Evolutionary conservation across 2,113 vertebrate genomes (phyloP).

Genomic region (Pelusios castaneus): DNA sequence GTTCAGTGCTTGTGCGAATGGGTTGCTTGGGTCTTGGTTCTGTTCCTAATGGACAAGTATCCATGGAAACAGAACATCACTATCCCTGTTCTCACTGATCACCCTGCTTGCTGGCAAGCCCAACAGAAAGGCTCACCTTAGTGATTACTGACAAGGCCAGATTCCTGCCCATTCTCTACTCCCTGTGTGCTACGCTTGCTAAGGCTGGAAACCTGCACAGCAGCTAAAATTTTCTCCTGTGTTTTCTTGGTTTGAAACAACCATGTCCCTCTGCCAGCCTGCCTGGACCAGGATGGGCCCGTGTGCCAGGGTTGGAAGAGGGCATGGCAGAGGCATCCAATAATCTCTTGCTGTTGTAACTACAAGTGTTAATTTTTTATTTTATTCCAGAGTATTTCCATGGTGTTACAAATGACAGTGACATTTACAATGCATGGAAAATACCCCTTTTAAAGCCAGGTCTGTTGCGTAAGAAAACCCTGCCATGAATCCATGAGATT

Average conservation of each 20-base stretch:
- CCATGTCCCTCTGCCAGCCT: not conserved
- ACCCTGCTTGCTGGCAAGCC: not conserved
- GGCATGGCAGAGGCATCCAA: not conserved
- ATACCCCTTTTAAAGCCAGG: not conserved
- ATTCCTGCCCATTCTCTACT: not conserved
- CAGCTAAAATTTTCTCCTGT: slow-evolving; percentile 22
- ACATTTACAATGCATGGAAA: not conserved
- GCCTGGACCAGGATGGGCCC: not conserved
- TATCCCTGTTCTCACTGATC: not conserved
- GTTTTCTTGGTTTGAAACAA: slow-evolving; percentile 52
- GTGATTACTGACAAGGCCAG: not conserved
- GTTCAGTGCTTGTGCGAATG: not conserved
- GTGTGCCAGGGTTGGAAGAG: not conserved
- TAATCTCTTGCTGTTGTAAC: not conserved
- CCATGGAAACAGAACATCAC: too few relatives aligned
- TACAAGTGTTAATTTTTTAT: not conserved
- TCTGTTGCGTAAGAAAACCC: not conserved
- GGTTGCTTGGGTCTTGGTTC: not conserved
- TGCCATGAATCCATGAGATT: not conserved
- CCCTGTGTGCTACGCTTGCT: not conserved
- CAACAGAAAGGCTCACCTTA: not conserved
- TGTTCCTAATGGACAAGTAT: not conserved
- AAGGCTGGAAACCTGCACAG: not conserved
- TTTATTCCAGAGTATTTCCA: not conserved
- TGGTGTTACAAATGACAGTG: not conserved